These are phyloP conservation scores for Fundulus diaphanus DNA, from an alignment of 2,797 vertebrate species.

Conservation along the genomic window DNA sequence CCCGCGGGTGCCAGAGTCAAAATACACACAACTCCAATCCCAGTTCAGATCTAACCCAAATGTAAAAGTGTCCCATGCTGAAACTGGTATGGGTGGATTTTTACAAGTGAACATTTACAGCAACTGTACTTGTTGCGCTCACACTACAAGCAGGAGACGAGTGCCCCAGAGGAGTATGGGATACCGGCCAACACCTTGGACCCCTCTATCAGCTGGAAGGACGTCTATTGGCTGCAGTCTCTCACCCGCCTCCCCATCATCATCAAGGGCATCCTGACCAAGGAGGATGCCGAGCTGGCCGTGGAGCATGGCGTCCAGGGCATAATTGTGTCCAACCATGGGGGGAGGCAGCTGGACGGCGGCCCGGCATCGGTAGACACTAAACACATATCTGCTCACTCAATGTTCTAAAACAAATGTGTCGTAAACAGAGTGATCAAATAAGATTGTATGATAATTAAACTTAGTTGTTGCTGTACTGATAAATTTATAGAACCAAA, in stretches of 20 bases:
- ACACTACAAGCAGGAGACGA: constrained; percentile 68
- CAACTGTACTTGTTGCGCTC: not conserved
- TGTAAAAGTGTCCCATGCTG: not conserved
- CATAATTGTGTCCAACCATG: constrained; percentile 96
- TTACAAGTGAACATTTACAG: not conserved
- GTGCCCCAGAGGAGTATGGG: constrained; percentile 74
- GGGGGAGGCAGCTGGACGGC: constrained; percentile 94
- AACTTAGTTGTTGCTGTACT: not conserved
- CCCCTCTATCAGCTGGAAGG: constrained; percentile 91
- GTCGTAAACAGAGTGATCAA: no score
- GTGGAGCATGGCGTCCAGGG: constrained; percentile 90
- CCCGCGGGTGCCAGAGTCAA: not conserved
- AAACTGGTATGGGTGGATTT: not conserved
- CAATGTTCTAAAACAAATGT: not conserved
- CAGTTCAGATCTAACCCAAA: not conserved
- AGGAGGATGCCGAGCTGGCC: constrained; percentile 94
- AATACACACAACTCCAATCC: not conserved
- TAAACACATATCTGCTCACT: no score
- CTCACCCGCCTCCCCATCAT: constrained; percentile 90
- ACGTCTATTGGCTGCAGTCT: constrained; percentile 88
- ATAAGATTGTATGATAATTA: no score
- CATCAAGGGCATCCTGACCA: constrained; percentile 96
- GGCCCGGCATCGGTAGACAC: constrained; percentile 85
- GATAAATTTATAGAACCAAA: not conserved
- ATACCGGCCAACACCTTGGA: constrained; percentile 85